Percentiles rank a stretch among this genome's conserved stretches.
phyloP scores from a whole-genome alignment of 53 echinoderm and acorn worm genomes.

The Zoroaster sp. region DNA sequence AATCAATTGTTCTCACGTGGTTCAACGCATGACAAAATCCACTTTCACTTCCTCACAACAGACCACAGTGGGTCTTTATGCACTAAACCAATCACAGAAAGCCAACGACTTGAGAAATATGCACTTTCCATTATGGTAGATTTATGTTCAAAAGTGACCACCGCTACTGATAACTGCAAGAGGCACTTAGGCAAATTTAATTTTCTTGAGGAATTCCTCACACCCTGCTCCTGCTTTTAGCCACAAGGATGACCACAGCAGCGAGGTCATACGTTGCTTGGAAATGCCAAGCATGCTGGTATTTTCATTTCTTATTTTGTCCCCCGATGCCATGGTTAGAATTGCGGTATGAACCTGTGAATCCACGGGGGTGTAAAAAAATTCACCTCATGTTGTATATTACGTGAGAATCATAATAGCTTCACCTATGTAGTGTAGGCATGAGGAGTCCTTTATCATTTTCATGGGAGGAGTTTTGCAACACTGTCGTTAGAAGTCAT shows the following conservation, averaged over 20 bases:
- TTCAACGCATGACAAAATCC: no score
- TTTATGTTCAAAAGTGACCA: slow-evolving; percentile 4
- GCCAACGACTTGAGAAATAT: background rate
- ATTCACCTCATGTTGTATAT: background rate
- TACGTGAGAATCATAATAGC: background rate
- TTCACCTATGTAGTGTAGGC: no score
- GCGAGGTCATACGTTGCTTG: background rate
- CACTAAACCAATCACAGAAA: no score
- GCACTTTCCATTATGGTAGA: background rate
- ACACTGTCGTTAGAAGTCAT: no score
- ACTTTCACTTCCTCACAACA: no score
- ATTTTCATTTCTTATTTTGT: background rate
- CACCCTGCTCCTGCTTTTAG: background rate
- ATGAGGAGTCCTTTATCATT: no score
- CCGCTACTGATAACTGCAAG: background rate
- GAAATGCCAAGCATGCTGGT: background rate
- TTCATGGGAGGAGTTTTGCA: no score
- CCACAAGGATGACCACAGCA: background rate
- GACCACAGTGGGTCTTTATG: no score
- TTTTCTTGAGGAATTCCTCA: slow-evolving; percentile 11
- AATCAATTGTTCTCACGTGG: no score
- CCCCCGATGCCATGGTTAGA: background rate
- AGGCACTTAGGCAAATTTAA: slow-evolving; percentile 53
- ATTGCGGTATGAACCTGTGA: background rate
- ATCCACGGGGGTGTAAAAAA: background rate